Percentiles rank a stretch among this genome's conserved stretches.
phyloP scores from a whole-genome alignment of 1,140 invertebrate species.

The Listronotus bonariensis region DNA sequence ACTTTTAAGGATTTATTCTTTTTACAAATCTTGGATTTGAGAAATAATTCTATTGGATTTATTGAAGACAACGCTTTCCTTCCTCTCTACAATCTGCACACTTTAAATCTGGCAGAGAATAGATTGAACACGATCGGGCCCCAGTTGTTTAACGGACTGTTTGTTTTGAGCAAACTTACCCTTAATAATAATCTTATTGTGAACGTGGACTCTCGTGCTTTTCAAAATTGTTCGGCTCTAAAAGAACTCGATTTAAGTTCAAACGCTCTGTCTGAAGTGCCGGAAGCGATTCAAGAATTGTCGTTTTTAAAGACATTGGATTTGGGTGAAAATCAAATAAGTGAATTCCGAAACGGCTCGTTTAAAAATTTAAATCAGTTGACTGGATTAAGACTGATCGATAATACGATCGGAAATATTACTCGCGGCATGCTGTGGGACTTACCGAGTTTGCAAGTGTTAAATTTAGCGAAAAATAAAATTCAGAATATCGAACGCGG shows the following conservation, averaged over 20 bases:
- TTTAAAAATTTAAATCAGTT: conserved; percentile 83
- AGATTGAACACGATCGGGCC: conserved; percentile 78
- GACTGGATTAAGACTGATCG: conserved; percentile 80
- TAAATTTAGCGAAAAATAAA: conserved; percentile 87
- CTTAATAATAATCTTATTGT: conserved; percentile 83
- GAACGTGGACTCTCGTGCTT: conserved; percentile 81
- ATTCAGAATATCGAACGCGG: conserved; percentile 81
- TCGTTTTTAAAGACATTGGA: conserved; percentile 84
- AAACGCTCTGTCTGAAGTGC: conserved; percentile 80
- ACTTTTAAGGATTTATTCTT: conserved; percentile 88
- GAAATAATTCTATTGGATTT: conserved; percentile 84
- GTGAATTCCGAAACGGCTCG: conserved; percentile 76
- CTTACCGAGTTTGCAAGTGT: conserved; percentile 77
- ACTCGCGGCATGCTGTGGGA: conserved; percentile 85
- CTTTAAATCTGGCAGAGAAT: conserved; percentile 84
- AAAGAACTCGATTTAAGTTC: conserved; percentile 87
- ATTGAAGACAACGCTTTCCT: conserved; percentile 87
- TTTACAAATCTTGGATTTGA: conserved; percentile 83
- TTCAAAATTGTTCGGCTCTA: conserved; percentile 87
- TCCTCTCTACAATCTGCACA: conserved; percentile 84
- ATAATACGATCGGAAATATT: conserved; percentile 85
- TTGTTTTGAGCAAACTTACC: conserved; percentile 80
- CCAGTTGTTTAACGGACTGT: conserved; percentile 82
- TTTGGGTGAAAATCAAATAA: conserved; percentile 85
- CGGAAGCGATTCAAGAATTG: conserved; percentile 79